Base-by-base conservation (phyloP, 1,140 invertebrate species). In the Diuraphis noxia region DNA sequence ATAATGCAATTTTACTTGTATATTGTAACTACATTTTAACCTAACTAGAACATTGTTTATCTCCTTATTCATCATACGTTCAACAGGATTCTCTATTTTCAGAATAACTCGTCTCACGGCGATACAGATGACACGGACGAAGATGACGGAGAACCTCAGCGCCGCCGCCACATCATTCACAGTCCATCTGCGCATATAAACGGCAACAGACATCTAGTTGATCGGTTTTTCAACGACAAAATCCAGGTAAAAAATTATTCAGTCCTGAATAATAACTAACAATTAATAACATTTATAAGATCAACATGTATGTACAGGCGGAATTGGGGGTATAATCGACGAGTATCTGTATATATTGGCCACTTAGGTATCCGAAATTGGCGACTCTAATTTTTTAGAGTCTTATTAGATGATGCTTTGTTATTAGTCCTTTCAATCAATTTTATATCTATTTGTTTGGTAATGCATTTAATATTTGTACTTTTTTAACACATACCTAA, bases 191-290 rank as follows among this genome's bases (percentile, higher is more conserved):
- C 0, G 6, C 43, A 10, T 17, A 21, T 81, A 21, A 79, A 91
- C 25, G 72, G 41, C 2, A 46, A 52, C 56, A 30, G 43, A 19
- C 25, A 52, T 91, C 43, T 52, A 9, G 77, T 82, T 0, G 89
- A 82, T 17, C 89, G 43, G 17, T 91, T 91, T 49, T 91, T 91
- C n/a, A 52, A 52, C 87, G 52, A 92, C 30, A 86, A 92, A 63
- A 13, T 87, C n/a, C 84, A 85, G 81, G 84, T 92, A 87, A 91
- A n/a, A 72, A 17, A 72, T 72, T n/a, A 63, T 63, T 13, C 56
- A 72, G 13, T n/a, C 56, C 30, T 4, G 30, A 17, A 72, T 30
- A 56, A 30, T 30, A 56, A 56, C 41, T 43, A 43, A 43, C 41
- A 10, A 0, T 2, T 56, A 30, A 63, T 17, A 63, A 63, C 30